Percentiles rank a stretch among this genome's conserved stretches.
phyloP scores from a whole-genome alignment of 2,888 invertebrate species.

The Caenorhabditis auriculariae region DNA sequence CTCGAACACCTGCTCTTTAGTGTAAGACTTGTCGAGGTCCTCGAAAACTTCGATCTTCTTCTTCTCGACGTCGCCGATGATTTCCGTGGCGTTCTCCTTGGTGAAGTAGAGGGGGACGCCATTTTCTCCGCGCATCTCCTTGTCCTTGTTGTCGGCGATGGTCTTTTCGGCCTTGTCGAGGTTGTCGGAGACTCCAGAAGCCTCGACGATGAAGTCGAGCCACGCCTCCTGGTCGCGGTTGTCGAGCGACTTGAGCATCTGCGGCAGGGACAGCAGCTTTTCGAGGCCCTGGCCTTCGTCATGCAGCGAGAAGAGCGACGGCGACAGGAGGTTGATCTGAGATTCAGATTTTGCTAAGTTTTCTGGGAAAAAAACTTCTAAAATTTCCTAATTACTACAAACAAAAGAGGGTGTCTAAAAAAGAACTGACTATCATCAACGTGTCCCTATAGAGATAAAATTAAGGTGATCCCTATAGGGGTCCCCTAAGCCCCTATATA shows the following conservation, averaged over 20 bases:
- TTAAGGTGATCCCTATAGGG: too few species aligned
- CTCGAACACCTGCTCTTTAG: conserved; percentile 50
- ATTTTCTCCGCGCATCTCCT: conserved; percentile 26
- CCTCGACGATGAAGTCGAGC: conserved; percentile 60
- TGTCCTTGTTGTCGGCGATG: conserved; percentile 17
- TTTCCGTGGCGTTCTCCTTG: conserved; percentile 31
- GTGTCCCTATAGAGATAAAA: too few species aligned
- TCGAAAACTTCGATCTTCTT: conserved; percentile 56
- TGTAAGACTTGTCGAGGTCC: conserved; percentile 48
- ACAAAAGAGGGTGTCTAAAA: too few species aligned
- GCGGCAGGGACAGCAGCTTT: conserved; percentile 49
- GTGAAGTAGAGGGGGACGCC: conserved; percentile 42
- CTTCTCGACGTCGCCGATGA: conserved; percentile 46
- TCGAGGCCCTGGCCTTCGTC: conserved; percentile 53
- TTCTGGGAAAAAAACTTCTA: not conserved
- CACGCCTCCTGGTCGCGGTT: conserved; percentile 54
- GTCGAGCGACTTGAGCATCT: conserved; percentile 48
- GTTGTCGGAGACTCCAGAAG: conserved; percentile 42
- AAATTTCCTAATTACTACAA: too few species aligned
- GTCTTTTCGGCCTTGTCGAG: conserved; percentile 25
- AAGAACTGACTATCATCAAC: too few species aligned
- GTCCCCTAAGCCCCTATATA: too few species aligned
- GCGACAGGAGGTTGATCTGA: conserved; percentile 53
- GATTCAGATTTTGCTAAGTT: not conserved
- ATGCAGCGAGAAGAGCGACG: conserved; percentile 59